phyloP scores from a whole-genome alignment of 2,888 invertebrate species.

The Copidosoma aretas region DNA sequence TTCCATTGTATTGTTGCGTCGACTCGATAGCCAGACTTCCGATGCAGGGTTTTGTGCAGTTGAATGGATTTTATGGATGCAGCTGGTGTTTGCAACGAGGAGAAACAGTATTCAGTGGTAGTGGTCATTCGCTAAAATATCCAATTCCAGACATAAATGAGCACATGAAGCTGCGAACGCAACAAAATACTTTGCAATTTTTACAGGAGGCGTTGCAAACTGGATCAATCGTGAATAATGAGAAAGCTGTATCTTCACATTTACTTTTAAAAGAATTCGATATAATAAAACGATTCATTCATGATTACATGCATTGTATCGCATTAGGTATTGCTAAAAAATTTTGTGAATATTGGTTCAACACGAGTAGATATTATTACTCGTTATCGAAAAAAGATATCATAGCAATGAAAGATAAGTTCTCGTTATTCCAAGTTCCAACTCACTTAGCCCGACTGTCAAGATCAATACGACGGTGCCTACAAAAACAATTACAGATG shows the following conservation, averaged over 20 bases:
- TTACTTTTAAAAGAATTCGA: conserved; percentile 32
- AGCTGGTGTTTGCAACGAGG: conserved; percentile 25
- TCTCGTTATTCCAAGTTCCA: conserved; percentile 5
- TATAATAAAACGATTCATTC: conserved; percentile 34
- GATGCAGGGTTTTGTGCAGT: conserved; percentile 23
- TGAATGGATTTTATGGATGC: conserved; percentile 26
- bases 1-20: conserved; percentile 15
- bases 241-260: conserved; percentile 22
- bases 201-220: not conserved
- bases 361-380: not conserved
- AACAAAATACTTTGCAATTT: conserved; percentile 1
- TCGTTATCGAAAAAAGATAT: conserved; percentile 11
- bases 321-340: conserved; percentile 29
- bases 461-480: no score
- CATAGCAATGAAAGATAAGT: conserved; percentile 7
- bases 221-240: conserved; percentile 13
- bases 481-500: no score
- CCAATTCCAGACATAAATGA: not conserved
- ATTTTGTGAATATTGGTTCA: conserved; percentile 33
- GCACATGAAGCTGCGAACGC: not conserved
- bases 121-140: conserved; percentile 12
- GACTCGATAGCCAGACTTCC: conserved; percentile 16
- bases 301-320: conserved; percentile 38
- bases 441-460: conserved; percentile 28
- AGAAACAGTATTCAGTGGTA: not conserved